Base-by-base conservation (phyloP, 2,888 invertebrate species). In the Diplolepis rosae region DNA sequence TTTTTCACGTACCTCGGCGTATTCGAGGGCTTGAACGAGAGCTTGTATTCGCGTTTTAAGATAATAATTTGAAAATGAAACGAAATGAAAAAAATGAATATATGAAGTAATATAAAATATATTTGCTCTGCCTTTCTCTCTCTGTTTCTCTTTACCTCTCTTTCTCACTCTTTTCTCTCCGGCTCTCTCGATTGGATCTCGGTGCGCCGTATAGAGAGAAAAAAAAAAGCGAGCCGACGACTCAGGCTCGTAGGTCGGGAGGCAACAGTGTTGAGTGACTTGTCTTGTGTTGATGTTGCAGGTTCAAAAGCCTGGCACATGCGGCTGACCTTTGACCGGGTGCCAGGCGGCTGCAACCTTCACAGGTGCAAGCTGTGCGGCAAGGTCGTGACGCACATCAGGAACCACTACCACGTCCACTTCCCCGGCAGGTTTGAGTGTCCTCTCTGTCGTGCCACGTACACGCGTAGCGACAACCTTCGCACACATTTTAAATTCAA, bases 261-360 rank as follows among this genome's bases (percentile, higher is more conserved):
- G 84, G 83, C 83, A 86, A 84, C 85, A 71, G 69, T 87, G 87
- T 85, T 88, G 86, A 88, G 88, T 88, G 88, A 88, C 88, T 88
- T 88, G 88, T 88, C 88, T 90, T 90, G 90, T 89, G 90, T 90
- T 91, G 91, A 92, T 91, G 91, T 94, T 94, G 92, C 94, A 95
- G 96, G 95, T 94, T 95, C 95, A 90, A 95, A 95, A 94, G 95
- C 95, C 93, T 95, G 95, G 95, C 95, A 95, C 92, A 95, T 95
- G 95, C 95, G 95, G 92, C 94, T 95, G 91, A 95, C 95, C 91
- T 96, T 95, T 93, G 96, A 96, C 93, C 95, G 95, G 89, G 93
- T 95, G 92, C 95, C 95, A 91, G 95, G 95, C 91, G 95, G 95
- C 92, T 94, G 95, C 90, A 96, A 96, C 93, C 94, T 95, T 92